These are phyloP conservation scores for Drosophila nigrodunni DNA, from an alignment of 1,140 invertebrate species.

Conservation along the genomic window DNA sequence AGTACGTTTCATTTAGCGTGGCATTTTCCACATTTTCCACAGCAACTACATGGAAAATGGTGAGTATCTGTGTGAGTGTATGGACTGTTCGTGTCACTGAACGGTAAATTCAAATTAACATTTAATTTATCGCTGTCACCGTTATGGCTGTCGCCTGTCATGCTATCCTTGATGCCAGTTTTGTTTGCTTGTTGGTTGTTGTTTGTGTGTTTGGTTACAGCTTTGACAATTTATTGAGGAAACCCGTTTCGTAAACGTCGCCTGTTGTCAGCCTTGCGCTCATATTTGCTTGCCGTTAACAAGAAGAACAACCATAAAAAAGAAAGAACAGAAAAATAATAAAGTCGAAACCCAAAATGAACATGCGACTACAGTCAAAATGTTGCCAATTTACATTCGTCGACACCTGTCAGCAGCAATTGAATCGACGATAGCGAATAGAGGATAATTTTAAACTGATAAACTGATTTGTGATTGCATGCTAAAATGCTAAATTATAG, in stretches of 20 bases:
- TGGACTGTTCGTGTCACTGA: conserved; percentile 75
- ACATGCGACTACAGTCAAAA: conserved; percentile 33
- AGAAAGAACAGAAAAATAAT: not conserved
- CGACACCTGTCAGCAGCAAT: conserved; percentile 24
- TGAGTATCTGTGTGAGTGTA: conserved; percentile 36
- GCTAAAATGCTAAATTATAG: not conserved
- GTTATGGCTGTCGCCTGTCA: conserved; percentile 83
- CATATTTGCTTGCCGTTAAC: conserved; percentile 52
- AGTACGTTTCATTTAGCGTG: conserved; percentile 64
- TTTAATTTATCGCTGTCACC: conserved; percentile 83
- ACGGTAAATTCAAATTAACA: conserved; percentile 83
- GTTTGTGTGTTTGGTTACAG: conserved; percentile 12
- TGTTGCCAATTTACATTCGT: conserved; percentile 47
- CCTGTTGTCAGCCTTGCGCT: conserved; percentile 52
- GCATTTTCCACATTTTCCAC: conserved; percentile 68
- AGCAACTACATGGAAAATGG: conserved; percentile 25
- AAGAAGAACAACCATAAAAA: not conserved
- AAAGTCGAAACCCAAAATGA: conserved; percentile 25
- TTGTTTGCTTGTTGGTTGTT: conserved; percentile 28
- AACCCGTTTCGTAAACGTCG: conserved; percentile 45
- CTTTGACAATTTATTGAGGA: conserved; percentile 75
- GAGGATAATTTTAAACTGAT: conserved; percentile 6
- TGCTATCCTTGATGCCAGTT: conserved; percentile 29
- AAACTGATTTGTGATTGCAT: conserved; percentile 8
- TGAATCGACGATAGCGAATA: conserved; percentile 4